Evolutionary conservation across 1,140 invertebrate genomes (phyloP), one percentile per base, ranked within the genome.

Genomic region (Drosophila miranda): DNA sequence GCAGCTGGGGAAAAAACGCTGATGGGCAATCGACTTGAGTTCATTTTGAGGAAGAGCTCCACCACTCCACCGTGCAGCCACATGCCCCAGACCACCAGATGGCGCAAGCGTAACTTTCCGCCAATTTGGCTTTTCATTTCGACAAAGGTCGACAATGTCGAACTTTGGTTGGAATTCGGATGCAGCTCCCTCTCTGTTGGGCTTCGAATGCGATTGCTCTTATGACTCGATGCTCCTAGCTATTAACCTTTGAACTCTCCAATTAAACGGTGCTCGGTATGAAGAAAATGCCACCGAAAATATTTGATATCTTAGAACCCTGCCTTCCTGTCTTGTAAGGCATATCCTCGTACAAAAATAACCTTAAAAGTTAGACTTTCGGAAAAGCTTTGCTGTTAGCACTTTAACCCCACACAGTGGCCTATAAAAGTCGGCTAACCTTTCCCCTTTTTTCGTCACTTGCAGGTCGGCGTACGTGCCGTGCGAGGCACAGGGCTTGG

Each of bases 391-490:
- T 13, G 1, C 34, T 13, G 11, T 38, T 5, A 11, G 34, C 34
- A 13, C 34, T 34, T 51, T 51, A 7, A 30, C 23, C 13, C 44
- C 5, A 55, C 7, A 55, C 43, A 21, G 28, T 11, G 3, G 19
- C 42, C n/a, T 4, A 11, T n/a, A 21, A 26, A 45, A 60, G 14
- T 34, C 21, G 41, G 42, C 28, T 54, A 75, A 64, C 43, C 45
- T 52, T 46, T 38, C 13, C 19, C 41, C 14, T 42, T 48, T 56
- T 23, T 19, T 89, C 28, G 23, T 46, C 48, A 19, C 43, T 74
- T 64, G 94, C 79, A 95, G 95, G 95, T 97, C 96, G 34, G 96
- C 95, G 21, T 98, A 97, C 91, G 96, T 96, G 66, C 94, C 95
- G 9, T 98, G 97, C 90, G 94, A 94, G 60, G 93, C 95, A 3